These are phyloP conservation scores for Camponotus floridanus DNA, from an alignment of 1,140 invertebrate species.

Conservation along the genomic window DNA sequence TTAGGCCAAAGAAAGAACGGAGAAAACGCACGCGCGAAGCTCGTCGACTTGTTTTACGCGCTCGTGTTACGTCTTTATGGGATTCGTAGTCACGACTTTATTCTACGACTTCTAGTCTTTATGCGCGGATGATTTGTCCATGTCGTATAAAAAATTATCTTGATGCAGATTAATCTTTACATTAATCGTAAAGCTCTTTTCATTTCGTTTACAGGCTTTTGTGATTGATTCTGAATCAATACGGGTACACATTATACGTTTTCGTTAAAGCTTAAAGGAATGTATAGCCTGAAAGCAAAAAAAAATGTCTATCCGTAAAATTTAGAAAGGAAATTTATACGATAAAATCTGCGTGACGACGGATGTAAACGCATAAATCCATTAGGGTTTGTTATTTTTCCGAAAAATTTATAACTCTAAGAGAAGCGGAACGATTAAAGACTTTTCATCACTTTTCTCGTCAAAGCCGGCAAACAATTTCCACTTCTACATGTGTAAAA, in stretches of 20 bases:
- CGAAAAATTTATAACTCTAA: neutral
- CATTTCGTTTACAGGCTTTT: neutral
- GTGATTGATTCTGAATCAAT: neutral
- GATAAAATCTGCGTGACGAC: neutral
- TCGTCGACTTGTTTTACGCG: conserved; percentile 71
- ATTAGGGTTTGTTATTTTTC: neutral
- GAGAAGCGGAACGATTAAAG: neutral
- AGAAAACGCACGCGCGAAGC: conserved; percentile 21
- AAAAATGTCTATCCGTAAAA: neutral
- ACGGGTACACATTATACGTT: neutral
- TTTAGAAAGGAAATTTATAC: neutral
- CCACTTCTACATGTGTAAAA: no score
- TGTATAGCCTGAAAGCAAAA: neutral
- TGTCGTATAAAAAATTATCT: neutral
- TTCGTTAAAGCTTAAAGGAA: neutral
- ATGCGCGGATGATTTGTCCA: conserved; percentile 38
- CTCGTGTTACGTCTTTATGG: conserved; percentile 71
- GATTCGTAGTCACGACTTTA: conserved; percentile 60
- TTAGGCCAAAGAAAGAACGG: conserved; percentile 67
- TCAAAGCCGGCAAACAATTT: no score
- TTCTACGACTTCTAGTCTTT: conserved; percentile 53
- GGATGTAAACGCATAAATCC: neutral
- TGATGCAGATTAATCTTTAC: conserved; percentile 5
- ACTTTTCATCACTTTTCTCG: no score
- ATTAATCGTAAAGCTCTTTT: neutral